Base-by-base conservation (phyloP, 2,888 invertebrate species). In the Dolichomitus sp. region DNA sequence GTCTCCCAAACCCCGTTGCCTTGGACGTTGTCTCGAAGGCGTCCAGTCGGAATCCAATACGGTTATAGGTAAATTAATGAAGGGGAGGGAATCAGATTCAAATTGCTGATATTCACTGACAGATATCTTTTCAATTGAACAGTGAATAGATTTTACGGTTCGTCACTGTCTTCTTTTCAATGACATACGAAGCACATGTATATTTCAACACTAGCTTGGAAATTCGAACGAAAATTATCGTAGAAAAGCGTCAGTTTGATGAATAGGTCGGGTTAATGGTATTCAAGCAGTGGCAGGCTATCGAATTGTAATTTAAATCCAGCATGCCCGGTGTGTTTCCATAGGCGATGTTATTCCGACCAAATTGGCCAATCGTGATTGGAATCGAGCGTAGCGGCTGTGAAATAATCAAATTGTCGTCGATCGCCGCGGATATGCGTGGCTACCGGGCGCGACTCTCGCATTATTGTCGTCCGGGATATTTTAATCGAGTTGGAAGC, bases 31-130 rank as follows among this genome's bases (percentile, higher is more conserved):
- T 69, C 88, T 92, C 83, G 88, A 89, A 69, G 91, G 87, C 69
- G 86, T 91, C 75, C 84, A 85, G 68, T 92, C 92, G 66, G 92
- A 91, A 72, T 90, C 92, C 77, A 90, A 84, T 88, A 88, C 89
- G 66, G 80, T 88, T 65, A 84, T 90, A 85, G 91, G 89, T 91
- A 89, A 88, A 72, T 48, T 11, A 27, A 27, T 17, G 0, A n/a
- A 37, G n/a, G 7, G 23, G 23, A 23, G 23, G 1, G 23, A 42
- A 3, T 42, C 42, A 11, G 14, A n/a, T n/a, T n/a, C n/a, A n/a
- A n/a, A n/a, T n/a, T n/a, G n/a, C n/a, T n/a, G n/a, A n/a, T n/a
- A n/a, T n/a, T n/a, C n/a, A n/a, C n/a, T n/a, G n/a, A n/a, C n/a
- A n/a, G n/a, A n/a, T n/a, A n/a, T n/a, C n/a, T n/a, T n/a, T n/a